phyloP scores from a whole-genome alignment of 2,797 vertebrate species.

The Silurus aristotelis region DNA sequence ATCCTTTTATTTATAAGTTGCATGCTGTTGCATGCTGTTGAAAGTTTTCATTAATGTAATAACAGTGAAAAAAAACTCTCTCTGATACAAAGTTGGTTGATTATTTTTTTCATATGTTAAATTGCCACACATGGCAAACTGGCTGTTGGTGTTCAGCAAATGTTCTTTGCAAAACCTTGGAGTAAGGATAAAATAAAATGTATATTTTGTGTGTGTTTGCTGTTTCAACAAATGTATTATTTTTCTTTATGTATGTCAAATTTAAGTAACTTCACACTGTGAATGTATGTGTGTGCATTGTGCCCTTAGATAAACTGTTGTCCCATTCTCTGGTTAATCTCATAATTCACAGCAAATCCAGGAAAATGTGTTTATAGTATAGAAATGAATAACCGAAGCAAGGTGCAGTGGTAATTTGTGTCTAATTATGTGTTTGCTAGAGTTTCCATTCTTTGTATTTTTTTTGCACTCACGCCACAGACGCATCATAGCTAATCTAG shows the following conservation, averaged over 20 bases:
- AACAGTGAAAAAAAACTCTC: not conserved
- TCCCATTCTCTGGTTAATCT: not conserved
- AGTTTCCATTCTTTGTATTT: not conserved
- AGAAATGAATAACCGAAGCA: not conserved
- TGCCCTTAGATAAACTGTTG: too few relatives aligned
- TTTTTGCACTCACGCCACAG: too few relatives aligned
- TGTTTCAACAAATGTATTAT: not conserved
- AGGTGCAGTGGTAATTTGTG: not conserved
- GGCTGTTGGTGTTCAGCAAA: not conserved
- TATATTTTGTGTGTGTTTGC: not conserved
- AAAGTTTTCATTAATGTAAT: not conserved
- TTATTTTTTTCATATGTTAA: slow-evolving; percentile 3
- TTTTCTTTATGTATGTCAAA: not conserved
- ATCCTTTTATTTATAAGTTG: not conserved
- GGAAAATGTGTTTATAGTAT: not conserved
- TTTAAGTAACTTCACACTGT: not conserved
- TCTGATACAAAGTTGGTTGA: not conserved
- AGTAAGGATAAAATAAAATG: not conserved
- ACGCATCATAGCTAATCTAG: too few relatives aligned
- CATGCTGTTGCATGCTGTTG: too few relatives aligned
- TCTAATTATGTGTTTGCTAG: not conserved
- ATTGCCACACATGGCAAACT: not conserved
- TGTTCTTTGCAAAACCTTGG: not conserved
- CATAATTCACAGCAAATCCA: not conserved
- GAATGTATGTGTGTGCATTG: too few relatives aligned